A percentile compares a stretch with the other conserved stretches of the same genome.
Evolutionary conservation across 2,888 invertebrate species (phyloP).

Genomic region (Oscheius sp.): DNA sequence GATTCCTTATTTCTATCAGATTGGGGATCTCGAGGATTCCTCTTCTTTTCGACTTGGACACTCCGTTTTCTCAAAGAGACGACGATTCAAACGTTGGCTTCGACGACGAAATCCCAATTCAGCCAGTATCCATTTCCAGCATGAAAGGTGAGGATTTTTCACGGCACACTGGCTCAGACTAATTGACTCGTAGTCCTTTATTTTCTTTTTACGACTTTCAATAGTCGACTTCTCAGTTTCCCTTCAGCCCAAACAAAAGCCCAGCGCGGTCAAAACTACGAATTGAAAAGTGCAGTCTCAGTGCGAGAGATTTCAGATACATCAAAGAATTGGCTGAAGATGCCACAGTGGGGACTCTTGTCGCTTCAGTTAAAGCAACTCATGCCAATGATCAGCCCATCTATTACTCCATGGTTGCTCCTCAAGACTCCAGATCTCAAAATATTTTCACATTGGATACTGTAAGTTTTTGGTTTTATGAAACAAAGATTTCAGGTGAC

Average conservation of each 20-base stretch:
- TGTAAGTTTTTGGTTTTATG: constrained; percentile 31
- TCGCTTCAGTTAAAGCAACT: constrained; percentile 58
- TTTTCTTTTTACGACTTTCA: not conserved
- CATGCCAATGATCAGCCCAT: constrained; percentile 59
- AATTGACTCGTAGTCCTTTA: too few relatives aligned
- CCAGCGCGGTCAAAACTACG: not conserved
- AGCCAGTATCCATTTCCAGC: constrained; percentile 64
- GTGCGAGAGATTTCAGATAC: constrained; percentile 47
- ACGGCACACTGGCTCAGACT: not conserved
- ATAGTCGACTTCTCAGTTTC: not conserved
- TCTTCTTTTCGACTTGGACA: constrained; percentile 40
- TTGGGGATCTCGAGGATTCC: not conserved
- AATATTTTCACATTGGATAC: constrained; percentile 59
- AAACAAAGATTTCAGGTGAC: constrained; percentile 41
- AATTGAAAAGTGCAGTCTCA: too few relatives aligned
- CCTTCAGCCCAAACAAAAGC: not conserved
- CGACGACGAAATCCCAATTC: constrained; percentile 62
- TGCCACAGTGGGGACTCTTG: constrained; percentile 48
- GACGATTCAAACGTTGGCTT: constrained; percentile 61
- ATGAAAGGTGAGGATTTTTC: constrained; percentile 53
- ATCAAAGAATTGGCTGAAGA: constrained; percentile 62
- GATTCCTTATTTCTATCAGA: constrained; percentile 26
- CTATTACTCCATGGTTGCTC: constrained; percentile 67
- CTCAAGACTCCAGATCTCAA: constrained; percentile 63
- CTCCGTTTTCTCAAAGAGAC: constrained; percentile 29